phyloP scores from a whole-genome alignment of 2,888 invertebrate species.

The Lissocephala sabroskyi region DNA sequence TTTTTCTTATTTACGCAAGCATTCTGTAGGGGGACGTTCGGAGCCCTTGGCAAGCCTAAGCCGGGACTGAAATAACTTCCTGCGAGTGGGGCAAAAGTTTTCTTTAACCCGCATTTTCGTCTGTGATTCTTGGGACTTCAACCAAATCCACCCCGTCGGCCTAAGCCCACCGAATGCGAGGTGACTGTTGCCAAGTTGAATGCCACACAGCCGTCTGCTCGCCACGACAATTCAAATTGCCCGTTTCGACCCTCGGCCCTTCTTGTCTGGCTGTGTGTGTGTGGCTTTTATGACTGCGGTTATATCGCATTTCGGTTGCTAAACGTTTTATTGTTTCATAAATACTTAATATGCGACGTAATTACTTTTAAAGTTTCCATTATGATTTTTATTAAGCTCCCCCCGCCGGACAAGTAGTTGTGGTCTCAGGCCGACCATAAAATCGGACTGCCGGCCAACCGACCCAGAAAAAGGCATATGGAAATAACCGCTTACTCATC shows the following conservation, averaged over 20 bases:
- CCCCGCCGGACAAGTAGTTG: too few relatives aligned
- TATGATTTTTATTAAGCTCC: neutral
- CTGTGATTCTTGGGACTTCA: neutral
- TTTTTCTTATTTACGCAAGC: neutral
- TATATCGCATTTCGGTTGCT: slow-evolving; percentile 15
- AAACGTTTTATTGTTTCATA: slow-evolving; percentile 61
- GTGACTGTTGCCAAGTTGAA: too few relatives aligned
- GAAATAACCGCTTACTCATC: too few relatives aligned
- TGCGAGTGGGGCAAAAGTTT: slow-evolving; percentile 3
- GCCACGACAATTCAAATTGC: neutral
- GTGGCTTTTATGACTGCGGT: neutral
- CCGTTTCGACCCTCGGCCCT: neutral
- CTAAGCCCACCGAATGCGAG: neutral
- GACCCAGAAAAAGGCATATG: neutral
- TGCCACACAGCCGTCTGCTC: too few relatives aligned
- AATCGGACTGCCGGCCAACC: neutral
- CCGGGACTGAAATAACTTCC: slow-evolving; percentile 1
- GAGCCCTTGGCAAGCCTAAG: too few relatives aligned
- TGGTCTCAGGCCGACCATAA: neutral
- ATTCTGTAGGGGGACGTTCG: too few relatives aligned
- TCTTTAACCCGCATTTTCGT: neutral
- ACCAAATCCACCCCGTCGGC: neutral
- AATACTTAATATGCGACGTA: slow-evolving; percentile 60
- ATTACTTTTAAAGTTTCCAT: slow-evolving; percentile 44
- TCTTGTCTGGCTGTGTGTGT: neutral